Evolutionary conservation across 2,797 vertebrate species (phyloP).

Genomic region (Allobates femoralis): DNA sequence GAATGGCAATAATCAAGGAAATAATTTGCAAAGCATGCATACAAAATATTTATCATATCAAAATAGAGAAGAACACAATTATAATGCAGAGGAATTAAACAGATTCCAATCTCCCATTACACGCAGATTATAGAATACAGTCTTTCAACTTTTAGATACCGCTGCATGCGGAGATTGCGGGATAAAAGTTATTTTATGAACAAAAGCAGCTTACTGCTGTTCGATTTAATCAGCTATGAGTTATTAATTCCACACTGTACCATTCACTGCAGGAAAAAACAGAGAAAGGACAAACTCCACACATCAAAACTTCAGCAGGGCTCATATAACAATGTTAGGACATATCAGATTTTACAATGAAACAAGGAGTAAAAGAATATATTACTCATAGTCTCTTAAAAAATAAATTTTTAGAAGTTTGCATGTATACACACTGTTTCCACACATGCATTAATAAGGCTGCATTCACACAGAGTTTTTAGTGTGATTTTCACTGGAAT

Average conservation of each 20-base stretch:
- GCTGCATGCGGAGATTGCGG: conserved; percentile 61
- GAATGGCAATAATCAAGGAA: not conserved
- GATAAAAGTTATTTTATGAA: conserved; percentile 62
- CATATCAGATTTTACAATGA: not conserved
- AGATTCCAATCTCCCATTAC: conserved; percentile 36
- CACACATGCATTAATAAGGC: too few species aligned
- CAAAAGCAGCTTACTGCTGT: conserved; percentile 63
- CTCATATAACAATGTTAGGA: not conserved
- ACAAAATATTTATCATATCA: not conserved
- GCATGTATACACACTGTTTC: not conserved
- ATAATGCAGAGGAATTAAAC: conserved; percentile 22
- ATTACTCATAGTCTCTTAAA: not conserved
- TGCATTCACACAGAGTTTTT: too few species aligned
- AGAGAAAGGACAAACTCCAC: not conserved
- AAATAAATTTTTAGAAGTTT: not conserved
- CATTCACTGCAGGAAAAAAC: conserved; percentile 2
- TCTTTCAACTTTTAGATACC: conserved; percentile 55
- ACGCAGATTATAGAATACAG: conserved; percentile 47
- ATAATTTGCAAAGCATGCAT: not conserved
- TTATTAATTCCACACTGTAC: conserved; percentile 63
- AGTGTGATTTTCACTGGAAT: too few species aligned
- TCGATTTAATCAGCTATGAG: conserved; percentile 64
- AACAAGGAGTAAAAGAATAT: not conserved
- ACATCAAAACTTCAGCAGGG: not conserved
- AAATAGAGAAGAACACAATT: not conserved